Evolutionary conservation across 92 coral and sea anemone species (phyloP).

Genomic region (Parazoanthus darwini): DNA sequence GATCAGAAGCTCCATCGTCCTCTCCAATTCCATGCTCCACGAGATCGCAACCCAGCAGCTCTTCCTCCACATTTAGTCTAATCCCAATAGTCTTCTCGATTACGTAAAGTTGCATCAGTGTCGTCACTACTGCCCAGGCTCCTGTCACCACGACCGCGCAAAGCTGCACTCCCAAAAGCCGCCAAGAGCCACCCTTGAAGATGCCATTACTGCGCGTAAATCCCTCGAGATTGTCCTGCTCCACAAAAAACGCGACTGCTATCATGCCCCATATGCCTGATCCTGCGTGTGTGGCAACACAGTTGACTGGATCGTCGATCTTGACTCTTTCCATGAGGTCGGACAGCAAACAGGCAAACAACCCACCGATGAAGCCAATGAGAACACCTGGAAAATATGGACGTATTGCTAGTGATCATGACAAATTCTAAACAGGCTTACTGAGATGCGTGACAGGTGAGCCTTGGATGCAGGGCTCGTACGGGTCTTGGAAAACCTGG

Average conservation of each 20-base stretch:
- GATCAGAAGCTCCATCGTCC: not conserved
- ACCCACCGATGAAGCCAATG: slow-evolving; percentile 76
- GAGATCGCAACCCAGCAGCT: slow-evolving; percentile 68
- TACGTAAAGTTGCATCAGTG: slow-evolving; percentile 52
- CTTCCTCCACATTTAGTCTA: slow-evolving; percentile 71
- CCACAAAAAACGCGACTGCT: slow-evolving; percentile 78
- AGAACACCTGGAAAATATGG: slow-evolving; percentile 44
- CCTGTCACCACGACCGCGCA: slow-evolving; percentile 62
- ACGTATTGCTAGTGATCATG: too few species aligned
- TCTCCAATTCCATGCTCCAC: slow-evolving; percentile 77
- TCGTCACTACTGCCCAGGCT: slow-evolving; percentile 68
- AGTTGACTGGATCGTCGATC: slow-evolving; percentile 84
- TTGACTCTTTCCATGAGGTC: slow-evolving; percentile 62
- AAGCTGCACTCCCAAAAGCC: slow-evolving; percentile 71
- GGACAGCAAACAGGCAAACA: slow-evolving; percentile 68
- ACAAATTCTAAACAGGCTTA: too few species aligned
- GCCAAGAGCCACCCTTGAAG: slow-evolving; percentile 72
- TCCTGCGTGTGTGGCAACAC: slow-evolving; percentile 75
- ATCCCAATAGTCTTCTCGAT: slow-evolving; percentile 69
- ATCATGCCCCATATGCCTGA: slow-evolving; percentile 85
- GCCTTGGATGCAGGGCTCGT: too few species aligned
- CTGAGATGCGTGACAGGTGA: too few species aligned
- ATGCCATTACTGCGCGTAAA: slow-evolving; percentile 60
- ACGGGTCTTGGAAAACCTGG: too few species aligned
- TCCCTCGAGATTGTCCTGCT: slow-evolving; percentile 63